A percentile compares a stretch with the other conserved stretches of the same genome.
phyloP scores from a whole-genome alignment of 2,113 vertebrate genomes.

The Galemys pyrenaicus region DNA sequence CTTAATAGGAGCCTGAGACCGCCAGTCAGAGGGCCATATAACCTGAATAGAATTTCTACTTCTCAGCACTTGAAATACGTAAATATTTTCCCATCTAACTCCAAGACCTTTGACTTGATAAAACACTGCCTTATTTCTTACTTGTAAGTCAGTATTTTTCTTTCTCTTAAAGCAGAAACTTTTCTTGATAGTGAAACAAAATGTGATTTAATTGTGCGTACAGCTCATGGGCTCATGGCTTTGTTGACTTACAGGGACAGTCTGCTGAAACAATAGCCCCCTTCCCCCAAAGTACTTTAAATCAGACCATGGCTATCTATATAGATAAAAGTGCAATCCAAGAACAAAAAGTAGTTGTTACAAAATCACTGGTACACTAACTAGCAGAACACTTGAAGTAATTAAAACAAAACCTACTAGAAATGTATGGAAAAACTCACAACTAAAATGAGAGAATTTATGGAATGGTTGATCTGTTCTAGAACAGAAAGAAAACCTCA shows the following conservation, averaged over 20 bases:
- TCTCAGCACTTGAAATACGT: background rate
- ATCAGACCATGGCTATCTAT: background rate
- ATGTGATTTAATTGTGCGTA: conserved; percentile 35
- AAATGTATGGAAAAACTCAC: background rate
- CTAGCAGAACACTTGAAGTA: background rate
- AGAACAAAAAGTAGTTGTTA: conserved; percentile 3
- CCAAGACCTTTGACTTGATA: conserved; percentile 40
- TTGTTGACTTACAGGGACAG: background rate
- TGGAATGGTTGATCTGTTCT: background rate
- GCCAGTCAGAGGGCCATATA: background rate
- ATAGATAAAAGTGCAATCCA: background rate
- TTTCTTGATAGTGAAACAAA: conserved; percentile 39
- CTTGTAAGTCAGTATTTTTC: background rate
- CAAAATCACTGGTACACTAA: background rate
- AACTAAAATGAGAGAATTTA: background rate
- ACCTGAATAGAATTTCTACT: background rate
- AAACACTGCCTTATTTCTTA: background rate
- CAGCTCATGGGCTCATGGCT: background rate
- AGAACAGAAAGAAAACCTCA: conserved; percentile 23
- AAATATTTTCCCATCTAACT: background rate
- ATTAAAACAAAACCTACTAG: background rate
- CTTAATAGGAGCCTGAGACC: background rate
- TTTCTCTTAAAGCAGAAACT: background rate
- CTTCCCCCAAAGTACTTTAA: background rate
- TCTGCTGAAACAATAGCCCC: conserved; percentile 5